A percentile compares a stretch with the other conserved stretches of the same genome.
These are phyloP conservation scores for Heliconius cydno DNA, from an alignment of 2,888 invertebrate species.

Conservation along the genomic window DNA sequence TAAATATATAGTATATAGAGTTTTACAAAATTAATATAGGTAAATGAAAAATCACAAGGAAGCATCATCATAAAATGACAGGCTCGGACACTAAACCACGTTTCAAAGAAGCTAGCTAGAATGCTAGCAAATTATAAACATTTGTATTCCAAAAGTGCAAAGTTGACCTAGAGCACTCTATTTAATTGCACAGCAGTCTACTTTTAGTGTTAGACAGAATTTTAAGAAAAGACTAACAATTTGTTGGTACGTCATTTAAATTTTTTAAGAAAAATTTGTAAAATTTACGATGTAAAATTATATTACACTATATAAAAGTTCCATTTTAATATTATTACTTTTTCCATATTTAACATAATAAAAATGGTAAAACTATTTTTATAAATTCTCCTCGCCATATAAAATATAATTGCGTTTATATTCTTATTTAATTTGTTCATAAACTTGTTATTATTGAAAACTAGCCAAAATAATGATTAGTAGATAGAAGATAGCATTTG, in stretches of 20 bases:
- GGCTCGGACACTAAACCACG: constrained; percentile 12
- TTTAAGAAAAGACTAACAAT: constrained; percentile 16
- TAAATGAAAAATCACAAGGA: constrained; percentile 5
- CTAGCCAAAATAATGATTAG: not conserved
- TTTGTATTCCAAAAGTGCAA: constrained; percentile 29
- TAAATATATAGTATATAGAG: too few relatives aligned
- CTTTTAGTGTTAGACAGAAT: constrained; percentile 17
- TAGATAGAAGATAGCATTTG: too few relatives aligned
- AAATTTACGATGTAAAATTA: not conserved
- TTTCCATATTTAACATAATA: not conserved
- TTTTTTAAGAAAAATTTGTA: not conserved
- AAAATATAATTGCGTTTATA: not conserved
- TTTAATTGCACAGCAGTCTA: constrained; percentile 20
- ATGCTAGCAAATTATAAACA: constrained; percentile 23
- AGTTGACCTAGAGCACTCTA: constrained; percentile 29
- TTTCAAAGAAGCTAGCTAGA: constrained; percentile 13
- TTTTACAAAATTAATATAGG: not conserved
- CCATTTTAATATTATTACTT: not conserved
- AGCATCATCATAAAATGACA: not conserved
- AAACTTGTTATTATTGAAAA: not conserved
- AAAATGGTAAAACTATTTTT: not conserved
- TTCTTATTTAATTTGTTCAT: not conserved
- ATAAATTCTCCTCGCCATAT: not conserved
- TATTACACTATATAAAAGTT: not conserved
- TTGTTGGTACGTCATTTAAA: not conserved